These are phyloP conservation scores for Sebastes itinus DNA, from an alignment of 2,797 vertebrate genomes.

Conservation along the genomic window DNA sequence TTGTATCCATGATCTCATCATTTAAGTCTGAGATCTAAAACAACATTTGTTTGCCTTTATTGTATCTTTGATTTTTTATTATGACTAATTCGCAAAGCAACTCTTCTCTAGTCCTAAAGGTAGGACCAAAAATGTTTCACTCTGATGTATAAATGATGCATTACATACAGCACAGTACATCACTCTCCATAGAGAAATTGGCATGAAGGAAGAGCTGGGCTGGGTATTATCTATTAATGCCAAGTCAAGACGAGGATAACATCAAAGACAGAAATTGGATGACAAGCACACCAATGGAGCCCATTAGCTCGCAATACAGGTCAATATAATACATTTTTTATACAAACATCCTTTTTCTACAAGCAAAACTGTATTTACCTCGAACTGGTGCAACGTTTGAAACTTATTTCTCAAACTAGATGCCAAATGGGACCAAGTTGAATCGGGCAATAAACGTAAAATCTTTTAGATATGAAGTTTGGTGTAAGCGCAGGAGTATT, in stretches of 20 bases:
- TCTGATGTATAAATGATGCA: not conserved
- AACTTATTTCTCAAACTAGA: not conserved
- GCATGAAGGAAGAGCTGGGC: not conserved
- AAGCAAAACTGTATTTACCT: not conserved
- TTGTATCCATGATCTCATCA: not conserved
- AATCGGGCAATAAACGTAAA: not conserved
- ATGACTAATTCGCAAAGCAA: not conserved
- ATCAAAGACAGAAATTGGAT: slow-evolving; percentile 19
- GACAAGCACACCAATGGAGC: not conserved
- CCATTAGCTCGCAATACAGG: not conserved
- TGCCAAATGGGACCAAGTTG: not conserved
- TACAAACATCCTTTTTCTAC: not conserved
- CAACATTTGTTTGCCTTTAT: not conserved
- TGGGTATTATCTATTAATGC: slow-evolving; percentile 24
- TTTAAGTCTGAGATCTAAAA: not conserved
- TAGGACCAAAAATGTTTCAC: not conserved
- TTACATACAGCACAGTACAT: not conserved
- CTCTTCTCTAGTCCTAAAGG: not conserved
- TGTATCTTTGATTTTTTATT: not conserved
- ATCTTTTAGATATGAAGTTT: not conserved
- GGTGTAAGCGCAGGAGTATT: not conserved
- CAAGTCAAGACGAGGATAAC: slow-evolving; percentile 4
- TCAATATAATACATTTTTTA: not conserved
- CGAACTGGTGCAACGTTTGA: not conserved
- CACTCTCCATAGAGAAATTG: not conserved